Evolutionary conservation across 92 coral and sea anemone species (phyloP), one percentile per base, ranked within the genome.

Genomic region (Phenganax stokvisi): DNA sequence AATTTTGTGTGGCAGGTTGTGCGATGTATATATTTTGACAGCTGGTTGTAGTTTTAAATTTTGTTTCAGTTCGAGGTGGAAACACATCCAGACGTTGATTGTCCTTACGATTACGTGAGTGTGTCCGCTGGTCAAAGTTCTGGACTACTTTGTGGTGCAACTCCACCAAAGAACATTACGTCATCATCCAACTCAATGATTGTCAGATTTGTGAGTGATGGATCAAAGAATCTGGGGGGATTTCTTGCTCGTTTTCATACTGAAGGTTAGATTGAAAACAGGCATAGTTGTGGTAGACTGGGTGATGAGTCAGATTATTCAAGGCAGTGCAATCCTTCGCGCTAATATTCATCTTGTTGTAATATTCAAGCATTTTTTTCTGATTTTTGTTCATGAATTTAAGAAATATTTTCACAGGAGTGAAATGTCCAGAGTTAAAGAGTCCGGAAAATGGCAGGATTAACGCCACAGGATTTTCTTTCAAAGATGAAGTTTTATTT

Each of bases 101-200:
- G 98, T 75, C 98, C 98, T 0, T 94, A 94, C 73, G 98, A 94
- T 90, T 89, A 88, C 76, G 55, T 94, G 61, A 81, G 83, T 60
- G 86, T 92, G 51, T 74, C 86, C 9, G 97, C 91, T 1, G 98
- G 96, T 12, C 75, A 80, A 25, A 84, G 60, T 56, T 78, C 74
- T 57, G 96, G 90, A 12, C 96, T 90, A 5, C 81, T 92, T 44
- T 94, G 98, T 68, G 98, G 98, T 7, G 83, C 84, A 31, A 81
- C 74, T 6, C 83, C 84, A 28, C 98, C 97, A 1, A 75, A 84
- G 83, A 94, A 92, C 51, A 87, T 94, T 72, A 88, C 97, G 8
- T 94, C 98, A 10, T 53, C 89, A 1, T 89, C 87, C 57, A 92
- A 90, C 80, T 89, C 81, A 81, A 89, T 94, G 97, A 90, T 87